phyloP scores from a whole-genome alignment of 2,113 vertebrate species.

The Lamprologus callipterus region DNA sequence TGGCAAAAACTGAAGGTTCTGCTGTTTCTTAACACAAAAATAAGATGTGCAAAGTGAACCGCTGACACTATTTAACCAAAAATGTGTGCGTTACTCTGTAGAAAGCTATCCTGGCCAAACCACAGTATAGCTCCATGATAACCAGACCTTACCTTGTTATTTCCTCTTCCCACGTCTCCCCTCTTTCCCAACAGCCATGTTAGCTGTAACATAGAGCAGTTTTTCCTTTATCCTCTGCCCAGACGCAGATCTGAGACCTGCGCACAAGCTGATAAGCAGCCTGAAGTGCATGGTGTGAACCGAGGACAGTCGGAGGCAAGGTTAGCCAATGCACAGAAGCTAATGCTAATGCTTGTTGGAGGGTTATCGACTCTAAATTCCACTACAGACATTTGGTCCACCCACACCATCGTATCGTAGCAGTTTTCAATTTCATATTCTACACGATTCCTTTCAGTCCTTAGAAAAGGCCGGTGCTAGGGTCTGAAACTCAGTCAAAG shows the following conservation, averaged over 20 bases:
- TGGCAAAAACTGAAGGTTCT: not conserved
- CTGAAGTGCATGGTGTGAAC: not conserved
- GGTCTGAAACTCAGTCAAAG: not conserved
- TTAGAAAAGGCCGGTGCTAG: not conserved
- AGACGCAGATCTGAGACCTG: constrained; percentile 29
- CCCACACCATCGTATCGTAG: not conserved
- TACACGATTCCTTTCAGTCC: not conserved
- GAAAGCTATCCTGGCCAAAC: not conserved
- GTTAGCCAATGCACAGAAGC: not conserved
- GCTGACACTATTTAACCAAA: not conserved
- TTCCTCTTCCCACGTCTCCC: not conserved
- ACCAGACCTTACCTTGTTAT: not conserved
- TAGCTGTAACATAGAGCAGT: not conserved
- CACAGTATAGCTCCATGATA: not conserved
- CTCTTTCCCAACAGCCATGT: not conserved
- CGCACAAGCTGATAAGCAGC: constrained; percentile 4
- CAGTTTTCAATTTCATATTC: not conserved
- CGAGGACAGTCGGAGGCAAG: not conserved
- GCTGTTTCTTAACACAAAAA: not conserved
- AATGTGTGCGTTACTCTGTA: not conserved
- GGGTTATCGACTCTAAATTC: not conserved
- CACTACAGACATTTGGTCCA: not conserved
- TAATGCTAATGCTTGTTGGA: not conserved
- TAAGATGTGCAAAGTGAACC: not conserved
- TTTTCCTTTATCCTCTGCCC: not conserved